Conservation (phyloP, 2,888 invertebrate genomes). For the Acrocyrtus sp. region DNA sequence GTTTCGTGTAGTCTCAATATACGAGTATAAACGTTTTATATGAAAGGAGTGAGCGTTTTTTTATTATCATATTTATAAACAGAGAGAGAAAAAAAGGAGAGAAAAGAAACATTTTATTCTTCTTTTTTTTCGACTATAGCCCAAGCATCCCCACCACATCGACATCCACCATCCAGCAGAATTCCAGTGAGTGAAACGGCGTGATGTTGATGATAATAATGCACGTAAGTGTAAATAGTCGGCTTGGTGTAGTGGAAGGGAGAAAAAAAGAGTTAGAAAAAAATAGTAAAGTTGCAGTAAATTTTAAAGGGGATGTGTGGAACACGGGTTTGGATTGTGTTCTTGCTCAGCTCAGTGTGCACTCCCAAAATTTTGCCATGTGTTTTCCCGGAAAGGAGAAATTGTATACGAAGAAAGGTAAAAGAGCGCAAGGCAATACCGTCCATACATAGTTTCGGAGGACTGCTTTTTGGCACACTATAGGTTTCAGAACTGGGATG, state of each 20-base stretch:
- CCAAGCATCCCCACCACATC: too few species aligned
- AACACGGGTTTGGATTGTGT: too few species aligned
- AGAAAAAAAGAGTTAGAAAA: not conserved
- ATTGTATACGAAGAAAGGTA: constrained; percentile 5
- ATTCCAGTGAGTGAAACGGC: too few species aligned
- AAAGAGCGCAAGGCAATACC: constrained; percentile 46
- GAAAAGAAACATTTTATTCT: too few species aligned
- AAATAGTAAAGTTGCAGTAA: not conserved
- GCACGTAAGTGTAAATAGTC: not conserved
- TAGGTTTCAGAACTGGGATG: constrained; percentile 26
- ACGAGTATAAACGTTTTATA: not conserved
- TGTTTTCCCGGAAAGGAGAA: constrained; percentile 18
- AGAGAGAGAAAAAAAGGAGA: not conserved
- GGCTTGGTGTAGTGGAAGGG: not conserved
- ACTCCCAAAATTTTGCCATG: constrained; percentile 17
- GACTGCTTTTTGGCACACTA: not conserved
- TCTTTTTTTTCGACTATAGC: too few species aligned
- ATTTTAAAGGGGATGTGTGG: not conserved
- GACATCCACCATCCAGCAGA: too few species aligned
- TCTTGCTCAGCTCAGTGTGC: too few species aligned
- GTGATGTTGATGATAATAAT: too few species aligned
- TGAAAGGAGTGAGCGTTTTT: too few species aligned
- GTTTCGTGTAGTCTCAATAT: not conserved
- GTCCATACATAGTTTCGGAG: too few species aligned
- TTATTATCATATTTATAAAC: not conserved